Evolutionary conservation across 1,140 invertebrate species (phyloP).

Genomic region (Mya arenaria): DNA sequence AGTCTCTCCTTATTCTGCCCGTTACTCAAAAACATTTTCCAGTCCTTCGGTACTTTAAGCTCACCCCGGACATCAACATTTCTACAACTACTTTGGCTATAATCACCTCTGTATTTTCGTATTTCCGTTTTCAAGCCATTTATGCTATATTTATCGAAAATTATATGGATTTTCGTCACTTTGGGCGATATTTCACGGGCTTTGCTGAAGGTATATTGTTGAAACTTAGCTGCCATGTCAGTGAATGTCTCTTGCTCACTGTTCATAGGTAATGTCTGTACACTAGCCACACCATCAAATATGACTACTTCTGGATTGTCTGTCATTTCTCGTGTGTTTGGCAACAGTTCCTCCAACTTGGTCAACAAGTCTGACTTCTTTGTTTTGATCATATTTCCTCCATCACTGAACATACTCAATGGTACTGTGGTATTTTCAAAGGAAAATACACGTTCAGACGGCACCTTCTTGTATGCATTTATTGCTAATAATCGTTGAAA

Average conservation of each 20-base stretch:
- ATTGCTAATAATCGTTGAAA: neutral
- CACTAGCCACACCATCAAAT: neutral
- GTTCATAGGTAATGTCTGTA: neutral
- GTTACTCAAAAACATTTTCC: neutral
- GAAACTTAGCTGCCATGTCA: neutral
- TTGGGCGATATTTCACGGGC: neutral
- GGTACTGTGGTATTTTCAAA: constrained; percentile 1
- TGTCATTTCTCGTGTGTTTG: neutral
- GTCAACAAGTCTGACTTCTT: neutral
- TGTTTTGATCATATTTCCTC: neutral
- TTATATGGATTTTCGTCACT: neutral
- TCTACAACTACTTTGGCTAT: neutral
- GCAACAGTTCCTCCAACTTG: neutral
- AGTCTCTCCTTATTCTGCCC: neutral
- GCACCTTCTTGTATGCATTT: neutral
- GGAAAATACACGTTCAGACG: neutral
- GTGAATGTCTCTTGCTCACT: neutral
- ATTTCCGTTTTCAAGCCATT: neutral
- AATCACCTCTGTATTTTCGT: neutral
- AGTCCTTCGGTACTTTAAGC: neutral
- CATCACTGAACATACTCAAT: neutral
- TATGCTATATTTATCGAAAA: neutral
- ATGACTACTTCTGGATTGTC: neutral
- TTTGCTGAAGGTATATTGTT: neutral
- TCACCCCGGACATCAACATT: neutral